Evolutionary conservation across 2,888 invertebrate species (phyloP).

Genomic region (Scaptomyza polygonia): DNA sequence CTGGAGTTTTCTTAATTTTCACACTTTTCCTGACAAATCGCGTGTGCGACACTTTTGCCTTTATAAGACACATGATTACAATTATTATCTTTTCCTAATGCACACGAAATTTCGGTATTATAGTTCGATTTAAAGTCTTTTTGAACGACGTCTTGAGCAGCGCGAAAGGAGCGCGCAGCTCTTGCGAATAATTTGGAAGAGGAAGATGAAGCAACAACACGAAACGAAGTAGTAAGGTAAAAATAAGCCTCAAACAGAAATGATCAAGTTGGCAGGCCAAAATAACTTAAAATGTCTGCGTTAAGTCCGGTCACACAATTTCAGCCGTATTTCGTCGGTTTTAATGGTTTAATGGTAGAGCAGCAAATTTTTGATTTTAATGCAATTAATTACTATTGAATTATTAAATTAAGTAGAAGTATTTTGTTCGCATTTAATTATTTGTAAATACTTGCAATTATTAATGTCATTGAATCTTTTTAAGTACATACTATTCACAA

Average conservation of each 20-base stretch:
- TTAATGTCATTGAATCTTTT: neutral
- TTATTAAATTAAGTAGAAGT: neutral
- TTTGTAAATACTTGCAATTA: neutral
- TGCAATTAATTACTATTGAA: neutral
- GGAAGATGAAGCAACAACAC: constrained; percentile 68
- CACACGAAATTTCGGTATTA: constrained; percentile 15
- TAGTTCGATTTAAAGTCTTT: constrained; percentile 41
- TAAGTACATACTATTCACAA: too few relatives aligned
- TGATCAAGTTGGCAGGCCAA: constrained; percentile 31
- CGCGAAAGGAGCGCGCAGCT: constrained; percentile 70
- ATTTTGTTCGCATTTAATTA: neutral
- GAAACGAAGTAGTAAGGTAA: constrained; percentile 31
- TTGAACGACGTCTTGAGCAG: constrained; percentile 51
- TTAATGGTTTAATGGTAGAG: neutral
- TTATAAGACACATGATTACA: constrained; percentile 18
- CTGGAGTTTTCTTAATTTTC: constrained; percentile 67
- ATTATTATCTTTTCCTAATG: constrained; percentile 17
- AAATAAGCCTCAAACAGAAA: constrained; percentile 6
- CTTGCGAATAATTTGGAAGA: constrained; percentile 69
- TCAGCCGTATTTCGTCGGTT: too few relatives aligned
- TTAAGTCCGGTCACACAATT: too few relatives aligned
- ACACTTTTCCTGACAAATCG: constrained; percentile 27
- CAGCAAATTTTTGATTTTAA: neutral
- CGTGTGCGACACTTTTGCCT: constrained; percentile 24
- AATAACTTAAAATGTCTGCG: neutral